Conservation (phyloP, 2,888 invertebrate species). For the Mimas tiliae region DNA sequence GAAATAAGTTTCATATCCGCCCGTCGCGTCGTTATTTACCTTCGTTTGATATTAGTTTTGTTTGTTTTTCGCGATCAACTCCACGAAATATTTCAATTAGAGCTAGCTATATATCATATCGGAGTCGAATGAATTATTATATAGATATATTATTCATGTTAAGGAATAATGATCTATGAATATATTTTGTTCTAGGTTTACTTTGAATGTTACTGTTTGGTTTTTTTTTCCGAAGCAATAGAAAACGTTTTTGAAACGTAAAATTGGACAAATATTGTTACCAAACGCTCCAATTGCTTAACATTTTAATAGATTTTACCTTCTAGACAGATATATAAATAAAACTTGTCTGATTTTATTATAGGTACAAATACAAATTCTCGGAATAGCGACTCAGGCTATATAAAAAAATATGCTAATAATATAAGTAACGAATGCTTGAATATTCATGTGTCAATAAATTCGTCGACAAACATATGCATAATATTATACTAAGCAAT, state of each 20-base stretch:
- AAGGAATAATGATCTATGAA: too few relatives aligned
- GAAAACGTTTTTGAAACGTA: background rate
- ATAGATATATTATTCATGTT: too few relatives aligned
- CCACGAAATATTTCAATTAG: slow-evolving; percentile 4
- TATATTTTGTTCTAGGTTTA: too few relatives aligned
- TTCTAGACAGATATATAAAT: background rate
- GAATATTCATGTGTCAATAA: slow-evolving; percentile 2
- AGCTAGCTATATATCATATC: background rate
- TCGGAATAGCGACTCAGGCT: background rate
- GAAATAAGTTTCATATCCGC: slow-evolving; percentile 16
- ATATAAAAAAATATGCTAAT: background rate
- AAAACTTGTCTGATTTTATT: background rate
- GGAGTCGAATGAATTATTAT: background rate
- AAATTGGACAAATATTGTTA: too few relatives aligned
- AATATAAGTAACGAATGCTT: background rate
- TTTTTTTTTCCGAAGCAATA: too few relatives aligned
- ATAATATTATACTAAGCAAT: background rate
- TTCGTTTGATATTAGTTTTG: slow-evolving; percentile 20
- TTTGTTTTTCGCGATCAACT: background rate
- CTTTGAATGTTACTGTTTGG: too few relatives aligned
- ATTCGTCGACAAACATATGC: background rate
- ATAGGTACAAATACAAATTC: background rate
- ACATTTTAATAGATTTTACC: too few relatives aligned
- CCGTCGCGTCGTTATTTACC: slow-evolving; percentile 11
- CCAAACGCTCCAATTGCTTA: too few relatives aligned